Conservation (phyloP, 2,888 invertebrate genomes). For the Syritta pipiens region DNA sequence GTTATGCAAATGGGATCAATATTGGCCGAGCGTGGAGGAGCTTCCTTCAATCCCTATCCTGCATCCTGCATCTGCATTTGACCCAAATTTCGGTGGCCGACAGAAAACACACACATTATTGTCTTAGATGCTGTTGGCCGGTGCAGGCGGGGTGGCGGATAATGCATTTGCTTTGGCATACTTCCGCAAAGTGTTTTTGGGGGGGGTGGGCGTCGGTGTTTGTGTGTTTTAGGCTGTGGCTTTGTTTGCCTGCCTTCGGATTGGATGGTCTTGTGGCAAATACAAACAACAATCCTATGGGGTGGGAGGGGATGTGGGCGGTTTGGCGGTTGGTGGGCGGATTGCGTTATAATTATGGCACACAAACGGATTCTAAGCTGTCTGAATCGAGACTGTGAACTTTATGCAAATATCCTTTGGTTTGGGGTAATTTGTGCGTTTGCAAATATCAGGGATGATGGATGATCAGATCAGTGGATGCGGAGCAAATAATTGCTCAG, state of each 20-base stretch:
- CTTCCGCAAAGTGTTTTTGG: conserved; percentile 37
- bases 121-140: neutral
- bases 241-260: conserved; percentile 30
- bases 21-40: conserved; percentile 38
- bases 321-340: too few relatives aligned
- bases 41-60: neutral
- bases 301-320: too few relatives aligned
- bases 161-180: conserved; percentile 38
- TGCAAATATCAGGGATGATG: too few relatives aligned
- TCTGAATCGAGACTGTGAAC: too few relatives aligned
- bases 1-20: conserved; percentile 59
- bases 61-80: conserved; percentile 34
- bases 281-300: neutral
- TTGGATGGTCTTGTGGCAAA: neutral
- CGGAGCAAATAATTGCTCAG: too few relatives aligned
- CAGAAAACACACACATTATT: conserved; percentile 31
- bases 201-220: conserved; percentile 46
- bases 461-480: too few relatives aligned
- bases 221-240: conserved; percentile 25
- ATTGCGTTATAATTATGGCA: too few relatives aligned
- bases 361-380: too few relatives aligned
- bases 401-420: too few relatives aligned
- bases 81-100: conserved; percentile 38
- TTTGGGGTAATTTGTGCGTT: too few relatives aligned
- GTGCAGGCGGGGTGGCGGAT: neutral